Conservation (phyloP, 2,797 vertebrate species). For the Chaenodraco wilsoni region DNA sequence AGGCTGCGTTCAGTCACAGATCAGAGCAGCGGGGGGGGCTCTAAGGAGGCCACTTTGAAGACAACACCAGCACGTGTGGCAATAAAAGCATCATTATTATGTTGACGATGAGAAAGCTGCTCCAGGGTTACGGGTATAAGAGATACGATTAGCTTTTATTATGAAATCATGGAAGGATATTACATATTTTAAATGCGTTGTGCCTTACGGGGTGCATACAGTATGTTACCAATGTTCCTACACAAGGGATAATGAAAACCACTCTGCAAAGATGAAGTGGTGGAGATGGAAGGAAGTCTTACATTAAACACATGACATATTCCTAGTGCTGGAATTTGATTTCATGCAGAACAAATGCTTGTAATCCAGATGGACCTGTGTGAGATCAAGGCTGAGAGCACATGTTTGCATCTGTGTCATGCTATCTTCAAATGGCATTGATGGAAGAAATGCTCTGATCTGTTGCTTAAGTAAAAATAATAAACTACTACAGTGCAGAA, state of each 20-base stretch:
- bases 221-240: background rate
- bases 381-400: too few species aligned
- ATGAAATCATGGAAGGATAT: background rate
- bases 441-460: too few species aligned
- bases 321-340: background rate
- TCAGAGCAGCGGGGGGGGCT: background rate
- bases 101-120: background rate
- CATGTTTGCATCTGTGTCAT: background rate
- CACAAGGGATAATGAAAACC: background rate
- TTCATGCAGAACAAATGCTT: background rate
- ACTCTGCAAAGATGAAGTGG: background rate
- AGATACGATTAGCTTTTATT: slow-evolving; percentile 2
- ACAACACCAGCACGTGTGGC: background rate
- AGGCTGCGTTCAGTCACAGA: slow-evolving; percentile 64
- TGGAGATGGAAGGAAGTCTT: background rate
- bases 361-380: background rate
- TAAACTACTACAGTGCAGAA: too few species aligned
- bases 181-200: background rate
- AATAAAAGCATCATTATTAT: slow-evolving; percentile 14
- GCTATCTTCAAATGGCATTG: background rate
- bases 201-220: background rate
- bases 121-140: background rate
- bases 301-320: background rate
- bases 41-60: slow-evolving; percentile 23
- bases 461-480: too few species aligned